phyloP scores from a whole-genome alignment of 1,140 invertebrate species.

The Procambarus virginalis region DNA sequence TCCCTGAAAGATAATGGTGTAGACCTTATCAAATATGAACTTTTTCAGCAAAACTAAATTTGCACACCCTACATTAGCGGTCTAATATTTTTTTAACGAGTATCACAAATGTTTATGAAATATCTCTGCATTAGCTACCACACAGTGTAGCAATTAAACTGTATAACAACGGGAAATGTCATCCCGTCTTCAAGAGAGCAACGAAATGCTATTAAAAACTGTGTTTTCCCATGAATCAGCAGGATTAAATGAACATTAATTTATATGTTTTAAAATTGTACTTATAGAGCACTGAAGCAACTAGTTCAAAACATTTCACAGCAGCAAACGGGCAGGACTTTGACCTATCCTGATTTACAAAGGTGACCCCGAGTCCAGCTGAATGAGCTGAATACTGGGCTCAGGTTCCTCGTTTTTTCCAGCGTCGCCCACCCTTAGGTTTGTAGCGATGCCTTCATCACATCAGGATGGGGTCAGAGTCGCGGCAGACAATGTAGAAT shows the following conservation, averaged over 20 bases:
- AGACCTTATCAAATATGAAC: too few relatives aligned
- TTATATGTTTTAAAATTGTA: not conserved
- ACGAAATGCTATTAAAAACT: too few relatives aligned
- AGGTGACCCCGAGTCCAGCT: not conserved
- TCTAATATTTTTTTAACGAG: too few relatives aligned
- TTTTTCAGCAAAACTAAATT: too few relatives aligned
- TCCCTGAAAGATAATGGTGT: too few relatives aligned
- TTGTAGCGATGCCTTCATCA: slow-evolving; percentile 36
- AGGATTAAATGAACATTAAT: not conserved
- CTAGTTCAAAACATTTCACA: not conserved
- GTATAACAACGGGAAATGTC: too few relatives aligned
- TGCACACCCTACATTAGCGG: too few relatives aligned
- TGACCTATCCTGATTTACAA: not conserved
- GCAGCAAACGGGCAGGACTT: not conserved
- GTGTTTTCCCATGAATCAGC: too few relatives aligned
- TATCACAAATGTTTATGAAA: too few relatives aligned
- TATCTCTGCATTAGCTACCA: too few relatives aligned
- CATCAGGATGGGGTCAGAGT: not conserved
- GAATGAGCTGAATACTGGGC: slow-evolving; percentile 48
- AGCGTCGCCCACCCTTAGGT: slow-evolving; percentile 37
- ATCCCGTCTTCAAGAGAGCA: too few relatives aligned
- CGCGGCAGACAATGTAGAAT: not conserved
- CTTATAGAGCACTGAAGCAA: not conserved
- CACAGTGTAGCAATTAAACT: too few relatives aligned
- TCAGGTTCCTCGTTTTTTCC: slow-evolving; percentile 1